Evolutionary conservation across 2,888 invertebrate species (phyloP).

Genomic region (Acanthosoma haemorrhoidale): DNA sequence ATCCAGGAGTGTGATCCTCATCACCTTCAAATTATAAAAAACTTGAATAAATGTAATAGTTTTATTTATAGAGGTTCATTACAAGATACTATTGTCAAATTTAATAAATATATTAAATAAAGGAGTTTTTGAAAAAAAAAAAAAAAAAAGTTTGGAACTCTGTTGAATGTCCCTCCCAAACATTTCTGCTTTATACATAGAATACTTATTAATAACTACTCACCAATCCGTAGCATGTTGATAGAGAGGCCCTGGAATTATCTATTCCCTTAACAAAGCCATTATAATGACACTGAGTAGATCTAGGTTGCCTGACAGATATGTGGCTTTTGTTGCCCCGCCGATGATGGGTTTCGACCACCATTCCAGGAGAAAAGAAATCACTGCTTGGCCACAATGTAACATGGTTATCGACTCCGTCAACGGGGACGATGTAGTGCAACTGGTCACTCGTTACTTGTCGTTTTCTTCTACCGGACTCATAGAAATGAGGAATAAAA

Average conservation of each 20-base stretch:
- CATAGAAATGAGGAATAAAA: slow-evolving; percentile 46
- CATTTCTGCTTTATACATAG: no score
- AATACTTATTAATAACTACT: slow-evolving; percentile 25
- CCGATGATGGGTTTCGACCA: slow-evolving; percentile 43
- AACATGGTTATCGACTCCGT: slow-evolving; percentile 46
- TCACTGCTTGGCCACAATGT: slow-evolving; percentile 46
- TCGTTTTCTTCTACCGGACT: slow-evolving; percentile 38
- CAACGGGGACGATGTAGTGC: slow-evolving; percentile 46
- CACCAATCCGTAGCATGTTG: slow-evolving; percentile 48
- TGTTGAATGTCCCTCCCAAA: no score
- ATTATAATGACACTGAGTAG: slow-evolving; percentile 47
- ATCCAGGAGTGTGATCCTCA: no score
- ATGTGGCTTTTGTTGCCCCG: slow-evolving; percentile 37
- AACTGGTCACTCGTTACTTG: slow-evolving; percentile 42
- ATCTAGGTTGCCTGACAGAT: slow-evolving; percentile 42
- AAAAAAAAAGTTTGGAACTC: no score
- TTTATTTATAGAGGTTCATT: no score
- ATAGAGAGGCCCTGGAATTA: slow-evolving; percentile 46
- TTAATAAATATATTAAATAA: no score
- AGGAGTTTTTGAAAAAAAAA: no score
- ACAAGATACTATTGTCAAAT: no score
- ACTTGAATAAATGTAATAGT: no score
- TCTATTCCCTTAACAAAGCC: slow-evolving; percentile 46
- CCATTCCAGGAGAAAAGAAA: slow-evolving; percentile 46
- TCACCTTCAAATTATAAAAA: no score